Conservation (phyloP, 2,113 vertebrate genomes). For the Megaceryle maxima region DNA sequence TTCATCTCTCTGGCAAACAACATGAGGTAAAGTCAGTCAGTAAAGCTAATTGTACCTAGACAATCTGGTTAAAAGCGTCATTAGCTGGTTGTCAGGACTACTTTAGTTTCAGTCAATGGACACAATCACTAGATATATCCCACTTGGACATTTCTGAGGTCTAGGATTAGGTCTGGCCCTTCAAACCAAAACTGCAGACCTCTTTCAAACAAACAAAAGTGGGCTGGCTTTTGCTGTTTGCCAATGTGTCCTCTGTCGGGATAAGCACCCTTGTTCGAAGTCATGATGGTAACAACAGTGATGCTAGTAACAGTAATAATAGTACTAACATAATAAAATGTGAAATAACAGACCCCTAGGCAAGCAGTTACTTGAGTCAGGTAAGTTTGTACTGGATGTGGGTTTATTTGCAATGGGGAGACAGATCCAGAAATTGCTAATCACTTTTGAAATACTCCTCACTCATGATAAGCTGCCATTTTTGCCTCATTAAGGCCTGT, state of each 20-base stretch:
- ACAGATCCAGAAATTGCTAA: background rate
- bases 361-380: background rate
- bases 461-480: background rate
- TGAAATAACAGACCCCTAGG: background rate
- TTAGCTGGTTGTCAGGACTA: background rate
- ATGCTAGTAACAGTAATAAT: background rate
- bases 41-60: background rate
- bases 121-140: background rate
- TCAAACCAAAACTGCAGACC: background rate
- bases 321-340: background rate
- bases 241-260: background rate
- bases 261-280: background rate
- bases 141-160: background rate
- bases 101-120: background rate
- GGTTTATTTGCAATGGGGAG: background rate
- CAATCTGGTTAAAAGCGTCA: background rate
- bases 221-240: background rate
- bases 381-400: background rate
- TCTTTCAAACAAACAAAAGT: background rate
- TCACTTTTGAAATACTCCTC: background rate
- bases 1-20: background rate
- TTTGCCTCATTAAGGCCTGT: background rate
- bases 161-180: background rate
- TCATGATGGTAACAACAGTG: background rate
- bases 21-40: background rate